Evolutionary conservation across 2,113 vertebrate species (phyloP), one percentile per base, ranked within the genome.

Genomic region (Smithornis capensis): DNA sequence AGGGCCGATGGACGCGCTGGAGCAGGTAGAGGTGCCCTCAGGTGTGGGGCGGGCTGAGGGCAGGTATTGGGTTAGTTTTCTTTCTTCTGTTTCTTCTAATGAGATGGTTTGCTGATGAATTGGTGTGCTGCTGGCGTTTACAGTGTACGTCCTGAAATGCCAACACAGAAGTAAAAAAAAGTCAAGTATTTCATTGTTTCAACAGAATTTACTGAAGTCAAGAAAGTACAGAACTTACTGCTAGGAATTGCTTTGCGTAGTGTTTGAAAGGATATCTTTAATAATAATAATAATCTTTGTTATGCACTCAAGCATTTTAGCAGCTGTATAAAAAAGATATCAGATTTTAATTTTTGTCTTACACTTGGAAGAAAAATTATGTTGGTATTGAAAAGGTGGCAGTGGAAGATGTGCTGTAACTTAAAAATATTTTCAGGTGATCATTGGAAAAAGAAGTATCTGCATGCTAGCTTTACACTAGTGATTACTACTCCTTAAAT

Each of bases 151-250:
- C 67, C 83, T 31, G 65, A 22, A 19, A 52, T 45, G 33, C 9
- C 50, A 25, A 64, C 31, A 2, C 9, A 2, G 1, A 3, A 1
- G 44, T 10, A 10, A 35, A 59, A 19, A 29, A 49, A 42, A 50
- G 45, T n/a, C 33, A 42, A n/a, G 21, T 31, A 5, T 40, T 64
- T 62, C 14, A 0, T 49, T 59, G 27, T 60, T 75, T 37, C 28
- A 6, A 23, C 4, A 56, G 56, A 35, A 56, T 78, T 84, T 18
- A 5, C 45, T 42, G 7, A 60, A 78, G 56, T 38, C 10, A 9
- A 42, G 80, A 38, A 79, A 74, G 47, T 17, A 5, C n/a, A 13
- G 65, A 83, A 38, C 12, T 35, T 60, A 21, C 0, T 19, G 52
- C 5, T 53, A 23, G 27, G 62, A 42, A 19, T 90, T n/a, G 14